A percentile compares a stretch with the other conserved stretches of the same genome.
Conservation (phyloP, 2,113 vertebrate species). For the Sprattus sprattus region DNA sequence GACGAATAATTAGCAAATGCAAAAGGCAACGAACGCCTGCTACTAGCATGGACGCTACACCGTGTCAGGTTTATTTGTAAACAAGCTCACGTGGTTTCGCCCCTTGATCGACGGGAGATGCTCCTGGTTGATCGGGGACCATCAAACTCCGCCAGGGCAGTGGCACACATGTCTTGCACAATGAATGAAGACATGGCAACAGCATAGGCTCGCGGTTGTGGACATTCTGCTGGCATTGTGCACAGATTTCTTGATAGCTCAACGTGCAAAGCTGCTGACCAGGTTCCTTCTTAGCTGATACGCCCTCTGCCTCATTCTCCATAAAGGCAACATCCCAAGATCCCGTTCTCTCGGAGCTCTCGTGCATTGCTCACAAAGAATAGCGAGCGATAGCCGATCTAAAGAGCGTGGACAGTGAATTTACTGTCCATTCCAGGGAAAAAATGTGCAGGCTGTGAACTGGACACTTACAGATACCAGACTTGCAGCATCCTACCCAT, state of each 20-base stretch:
- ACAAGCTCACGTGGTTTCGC: slow-evolving; percentile 61
- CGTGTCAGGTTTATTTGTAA: neutral
- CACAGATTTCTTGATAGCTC: slow-evolving; percentile 94
- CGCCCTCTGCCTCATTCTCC: slow-evolving; percentile 92
- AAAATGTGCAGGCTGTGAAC: neutral
- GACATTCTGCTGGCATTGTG: slow-evolving; percentile 86
- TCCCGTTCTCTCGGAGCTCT: slow-evolving; percentile 53
- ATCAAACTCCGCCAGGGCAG: slow-evolving; percentile 79
- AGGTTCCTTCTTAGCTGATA: slow-evolving; percentile 79
- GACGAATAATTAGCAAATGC: neutral
- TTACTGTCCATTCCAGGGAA: neutral
- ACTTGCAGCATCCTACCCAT: neutral
- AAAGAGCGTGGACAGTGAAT: neutral
- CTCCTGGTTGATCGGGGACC: slow-evolving; percentile 69
- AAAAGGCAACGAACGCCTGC: neutral
- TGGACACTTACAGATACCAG: neutral
- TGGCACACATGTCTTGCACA: slow-evolving; percentile 90
- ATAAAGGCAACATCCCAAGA: slow-evolving; percentile 74
- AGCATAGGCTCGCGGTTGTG: slow-evolving; percentile 93
- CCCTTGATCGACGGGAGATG: slow-evolving; percentile 61
- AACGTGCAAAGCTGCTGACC: slow-evolving; percentile 71
- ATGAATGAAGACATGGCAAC: slow-evolving; percentile 91
- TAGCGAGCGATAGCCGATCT: neutral
- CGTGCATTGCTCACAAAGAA: slow-evolving; percentile 58
- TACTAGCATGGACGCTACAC: neutral